These are phyloP conservation scores for Scopus umbretta DNA, from an alignment of 2,113 vertebrate species.

Conservation along the genomic window DNA sequence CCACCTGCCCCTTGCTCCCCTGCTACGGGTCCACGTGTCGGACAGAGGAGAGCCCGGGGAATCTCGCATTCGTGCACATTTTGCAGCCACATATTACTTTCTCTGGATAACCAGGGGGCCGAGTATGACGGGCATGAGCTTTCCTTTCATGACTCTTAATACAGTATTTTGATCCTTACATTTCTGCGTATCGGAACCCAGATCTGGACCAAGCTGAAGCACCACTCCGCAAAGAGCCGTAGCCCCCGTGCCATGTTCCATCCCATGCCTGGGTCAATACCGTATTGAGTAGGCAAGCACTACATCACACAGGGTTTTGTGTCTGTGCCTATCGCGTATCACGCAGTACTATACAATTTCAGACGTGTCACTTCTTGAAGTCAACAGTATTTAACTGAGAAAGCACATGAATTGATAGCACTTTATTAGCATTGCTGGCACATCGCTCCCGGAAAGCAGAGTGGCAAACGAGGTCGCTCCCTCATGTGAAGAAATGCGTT, in stretches of 20 bases:
- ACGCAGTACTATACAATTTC: background rate
- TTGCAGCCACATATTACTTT: background rate
- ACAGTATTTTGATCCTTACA: accelerated
- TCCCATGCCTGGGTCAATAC: background rate
- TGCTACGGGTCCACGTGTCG: accelerated
- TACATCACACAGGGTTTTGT: background rate
- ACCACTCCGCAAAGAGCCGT: background rate
- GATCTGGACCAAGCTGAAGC: background rate
- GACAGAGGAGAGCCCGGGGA: background rate
- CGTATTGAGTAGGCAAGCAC: background rate
- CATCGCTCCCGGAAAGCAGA: background rate
- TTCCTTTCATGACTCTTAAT: background rate
- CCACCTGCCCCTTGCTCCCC: background rate
- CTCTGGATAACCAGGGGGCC: no score
- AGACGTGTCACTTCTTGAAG: background rate
- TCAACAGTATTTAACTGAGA: conserved; percentile 21
- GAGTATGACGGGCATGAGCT: background rate
- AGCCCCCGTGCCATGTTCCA: background rate
- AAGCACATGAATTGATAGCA: background rate
- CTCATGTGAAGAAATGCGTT: conserved; percentile 15
- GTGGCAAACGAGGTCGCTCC: conserved; percentile 18
- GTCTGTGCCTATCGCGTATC: background rate
- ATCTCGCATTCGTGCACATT: accelerated
- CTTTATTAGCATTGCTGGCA: conserved; percentile 48
- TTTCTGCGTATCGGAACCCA: background rate